Evolutionary conservation across 2,888 invertebrate genomes (phyloP).

Genomic region (Hydrotaea diabolus): DNA sequence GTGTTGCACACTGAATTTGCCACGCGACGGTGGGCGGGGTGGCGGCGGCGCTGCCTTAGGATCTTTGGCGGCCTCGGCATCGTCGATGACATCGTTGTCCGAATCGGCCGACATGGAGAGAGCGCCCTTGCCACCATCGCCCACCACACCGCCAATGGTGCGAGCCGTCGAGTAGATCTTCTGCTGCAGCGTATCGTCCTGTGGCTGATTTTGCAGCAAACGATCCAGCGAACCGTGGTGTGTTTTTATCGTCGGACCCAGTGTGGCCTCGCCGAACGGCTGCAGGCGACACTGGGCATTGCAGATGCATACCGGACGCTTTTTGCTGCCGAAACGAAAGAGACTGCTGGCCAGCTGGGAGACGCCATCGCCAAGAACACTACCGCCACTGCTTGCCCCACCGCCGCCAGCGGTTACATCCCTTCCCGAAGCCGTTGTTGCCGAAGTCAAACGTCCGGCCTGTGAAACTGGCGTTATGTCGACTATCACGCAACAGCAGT

Average conservation of each 20-base stretch:
- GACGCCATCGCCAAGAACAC: slow-evolving; percentile 78
- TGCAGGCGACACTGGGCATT: slow-evolving; percentile 80
- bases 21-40: slow-evolving; percentile 71
- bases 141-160: slow-evolving; percentile 75
- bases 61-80: slow-evolving; percentile 70
- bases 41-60: slow-evolving; percentile 70
- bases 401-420: slow-evolving; percentile 78
- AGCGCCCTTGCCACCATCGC: slow-evolving; percentile 73
- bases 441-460: slow-evolving; percentile 80
- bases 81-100: slow-evolving; percentile 73
- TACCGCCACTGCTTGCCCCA: slow-evolving; percentile 74
- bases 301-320: slow-evolving; percentile 80
- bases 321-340: slow-evolving; percentile 79
- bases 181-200: slow-evolving; percentile 61
- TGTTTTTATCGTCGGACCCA: slow-evolving; percentile 77
- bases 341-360: slow-evolving; percentile 79
- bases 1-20: slow-evolving; percentile 67
- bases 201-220: slow-evolving; percentile 76
- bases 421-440: slow-evolving; percentile 81
- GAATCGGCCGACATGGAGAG: slow-evolving; percentile 73
- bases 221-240: slow-evolving; percentile 80
- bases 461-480: slow-evolving; percentile 81
- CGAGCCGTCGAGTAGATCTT: slow-evolving; percentile 70
- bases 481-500: slow-evolving; percentile 82
- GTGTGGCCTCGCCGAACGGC: slow-evolving; percentile 75